Conservation (phyloP, 2,797 vertebrate species). For the Poecilia gillii region DNA sequence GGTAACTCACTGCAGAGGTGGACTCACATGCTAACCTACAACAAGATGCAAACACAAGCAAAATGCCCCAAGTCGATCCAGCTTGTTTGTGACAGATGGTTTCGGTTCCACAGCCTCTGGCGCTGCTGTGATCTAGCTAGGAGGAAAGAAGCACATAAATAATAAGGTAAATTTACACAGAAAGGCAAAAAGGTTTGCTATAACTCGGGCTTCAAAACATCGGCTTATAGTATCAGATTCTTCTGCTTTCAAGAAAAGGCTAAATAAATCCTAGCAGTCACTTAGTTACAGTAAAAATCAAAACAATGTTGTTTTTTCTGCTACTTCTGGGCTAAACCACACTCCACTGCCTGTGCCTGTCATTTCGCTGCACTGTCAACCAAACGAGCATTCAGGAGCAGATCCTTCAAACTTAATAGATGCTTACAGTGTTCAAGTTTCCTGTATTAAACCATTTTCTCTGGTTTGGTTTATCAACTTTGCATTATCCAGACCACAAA, state of each 20-base stretch:
- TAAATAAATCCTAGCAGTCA: background rate
- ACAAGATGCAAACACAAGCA: slow-evolving; percentile 22
- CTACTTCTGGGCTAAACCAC: background rate
- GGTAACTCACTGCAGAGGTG: slow-evolving; percentile 45
- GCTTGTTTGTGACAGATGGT: slow-evolving; percentile 69
- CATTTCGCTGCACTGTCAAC: background rate
- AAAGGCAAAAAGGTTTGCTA: slow-evolving; percentile 11
- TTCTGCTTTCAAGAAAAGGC: background rate
- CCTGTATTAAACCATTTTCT: background rate
- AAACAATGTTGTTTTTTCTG: background rate
- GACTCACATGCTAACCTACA: slow-evolving; percentile 10
- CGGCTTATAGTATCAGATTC: background rate
- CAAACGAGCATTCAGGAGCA: background rate
- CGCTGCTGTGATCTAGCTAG: slow-evolving; percentile 48
- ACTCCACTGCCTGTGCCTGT: background rate
- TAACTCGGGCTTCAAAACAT: background rate
- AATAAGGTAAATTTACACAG: slow-evolving; percentile 53
- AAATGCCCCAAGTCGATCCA: slow-evolving; percentile 56
- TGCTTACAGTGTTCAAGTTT: background rate
- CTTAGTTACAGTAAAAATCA: background rate
- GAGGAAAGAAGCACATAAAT: slow-evolving; percentile 56
- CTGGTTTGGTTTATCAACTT: background rate
- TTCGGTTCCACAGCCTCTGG: slow-evolving; percentile 56
- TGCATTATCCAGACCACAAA: background rate
- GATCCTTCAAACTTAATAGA: background rate